These are phyloP conservation scores for Aphelenchoides avenae DNA, from an alignment of 1,140 invertebrate genomes.

Conservation along the genomic window DNA sequence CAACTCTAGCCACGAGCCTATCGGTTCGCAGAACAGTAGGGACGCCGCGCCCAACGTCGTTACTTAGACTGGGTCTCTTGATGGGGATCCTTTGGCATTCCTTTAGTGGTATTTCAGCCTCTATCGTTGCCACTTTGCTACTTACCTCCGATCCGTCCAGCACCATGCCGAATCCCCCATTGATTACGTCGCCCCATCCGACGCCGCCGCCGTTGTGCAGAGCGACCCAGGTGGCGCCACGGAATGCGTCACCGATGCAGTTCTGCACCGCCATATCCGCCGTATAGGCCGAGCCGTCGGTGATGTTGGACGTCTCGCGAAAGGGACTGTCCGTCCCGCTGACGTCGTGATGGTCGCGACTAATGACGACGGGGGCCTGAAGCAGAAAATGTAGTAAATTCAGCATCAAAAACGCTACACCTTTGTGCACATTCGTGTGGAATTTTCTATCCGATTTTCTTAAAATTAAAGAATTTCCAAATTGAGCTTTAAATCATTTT, in stretches of 20 bases:
- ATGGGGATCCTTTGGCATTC: too few relatives aligned
- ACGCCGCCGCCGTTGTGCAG: slow-evolving; percentile 71
- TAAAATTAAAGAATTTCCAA: too few relatives aligned
- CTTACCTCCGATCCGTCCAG: slow-evolving; percentile 66
- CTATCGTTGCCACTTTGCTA: not conserved
- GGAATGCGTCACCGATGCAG: slow-evolving; percentile 68
- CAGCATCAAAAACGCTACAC: not conserved
- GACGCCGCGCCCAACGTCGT: too few relatives aligned
- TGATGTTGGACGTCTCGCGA: slow-evolving; percentile 70
- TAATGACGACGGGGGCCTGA: slow-evolving; percentile 67
- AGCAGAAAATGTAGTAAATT: slow-evolving; percentile 17
- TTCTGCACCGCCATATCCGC: slow-evolving; percentile 73
- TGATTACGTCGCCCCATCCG: slow-evolving; percentile 71
- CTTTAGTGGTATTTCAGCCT: too few relatives aligned
- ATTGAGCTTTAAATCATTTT: too few relatives aligned
- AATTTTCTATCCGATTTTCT: too few relatives aligned
- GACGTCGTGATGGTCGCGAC: slow-evolving; percentile 71
- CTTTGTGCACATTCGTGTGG: not conserved
- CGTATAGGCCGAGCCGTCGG: slow-evolving; percentile 67
- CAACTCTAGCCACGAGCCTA: too few relatives aligned
- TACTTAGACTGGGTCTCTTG: too few relatives aligned
- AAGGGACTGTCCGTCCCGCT: slow-evolving; percentile 70
- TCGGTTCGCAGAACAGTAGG: too few relatives aligned
- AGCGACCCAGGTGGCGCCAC: slow-evolving; percentile 71
- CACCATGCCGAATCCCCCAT: slow-evolving; percentile 70